Percentiles rank a stretch among this genome's conserved stretches.
phyloP scores from a whole-genome alignment of 2,888 invertebrate genomes.

The Abrostola tripartita region DNA sequence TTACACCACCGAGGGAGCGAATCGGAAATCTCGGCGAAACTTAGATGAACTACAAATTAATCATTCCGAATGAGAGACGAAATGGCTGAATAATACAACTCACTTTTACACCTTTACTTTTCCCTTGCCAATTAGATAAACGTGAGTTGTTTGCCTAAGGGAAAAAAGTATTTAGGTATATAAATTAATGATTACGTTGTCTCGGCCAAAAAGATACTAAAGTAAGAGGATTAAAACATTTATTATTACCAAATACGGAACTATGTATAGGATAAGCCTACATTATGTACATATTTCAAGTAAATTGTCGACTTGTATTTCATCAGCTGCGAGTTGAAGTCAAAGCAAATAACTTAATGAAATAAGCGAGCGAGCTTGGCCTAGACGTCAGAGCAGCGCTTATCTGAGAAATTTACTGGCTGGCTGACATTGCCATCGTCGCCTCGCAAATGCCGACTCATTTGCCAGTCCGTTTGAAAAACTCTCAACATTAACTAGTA shows the following conservation, averaged over 20 bases:
- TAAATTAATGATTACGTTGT: neutral
- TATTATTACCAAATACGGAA: constrained; percentile 6
- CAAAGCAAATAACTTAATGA: constrained; percentile 83
- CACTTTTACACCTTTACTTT: constrained; percentile 61
- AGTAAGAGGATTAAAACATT: constrained; percentile 7
- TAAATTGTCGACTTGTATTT: constrained; percentile 64
- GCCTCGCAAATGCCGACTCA: constrained; percentile 81
- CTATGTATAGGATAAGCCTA: constrained; percentile 1
- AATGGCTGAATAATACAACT: constrained; percentile 68
- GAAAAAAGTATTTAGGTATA: neutral
- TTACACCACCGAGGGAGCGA: constrained; percentile 78
- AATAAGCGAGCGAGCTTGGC: constrained; percentile 78
- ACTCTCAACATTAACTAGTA: constrained; percentile 70
- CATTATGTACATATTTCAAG: constrained; percentile 28
- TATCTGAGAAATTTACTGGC: constrained; percentile 86
- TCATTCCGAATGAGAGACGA: constrained; percentile 69
- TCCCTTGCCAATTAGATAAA: constrained; percentile 18
- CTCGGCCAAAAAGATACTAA: neutral
- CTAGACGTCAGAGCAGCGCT: constrained; percentile 79
- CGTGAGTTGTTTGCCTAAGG: constrained; percentile 34
- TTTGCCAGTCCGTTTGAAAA: constrained; percentile 83
- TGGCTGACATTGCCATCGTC: constrained; percentile 84
- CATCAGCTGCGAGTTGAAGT: constrained; percentile 71
- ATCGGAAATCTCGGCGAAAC: constrained; percentile 78
- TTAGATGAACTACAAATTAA: constrained; percentile 77